These are phyloP conservation scores for Illadopsis cleaveri DNA, from an alignment of 2,113 vertebrate species.

Conservation along the genomic window DNA sequence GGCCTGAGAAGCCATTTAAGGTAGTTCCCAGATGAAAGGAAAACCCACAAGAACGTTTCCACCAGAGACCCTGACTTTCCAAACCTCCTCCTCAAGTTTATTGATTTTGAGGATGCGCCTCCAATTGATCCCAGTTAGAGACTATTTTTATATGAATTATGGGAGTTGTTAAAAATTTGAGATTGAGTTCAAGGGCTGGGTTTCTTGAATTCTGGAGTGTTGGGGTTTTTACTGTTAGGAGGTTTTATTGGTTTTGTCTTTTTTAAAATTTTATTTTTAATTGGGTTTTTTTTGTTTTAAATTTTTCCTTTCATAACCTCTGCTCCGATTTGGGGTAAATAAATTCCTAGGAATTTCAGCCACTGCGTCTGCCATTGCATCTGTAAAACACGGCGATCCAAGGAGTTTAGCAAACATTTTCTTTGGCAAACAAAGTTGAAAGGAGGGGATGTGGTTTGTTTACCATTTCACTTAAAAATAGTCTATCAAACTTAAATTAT, in stretches of 20 bases:
- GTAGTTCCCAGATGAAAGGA: conserved; percentile 2
- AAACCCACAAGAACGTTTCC: background rate
- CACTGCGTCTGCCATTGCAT: background rate
- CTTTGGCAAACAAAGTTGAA: background rate
- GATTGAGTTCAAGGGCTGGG: background rate
- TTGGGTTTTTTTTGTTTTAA: background rate
- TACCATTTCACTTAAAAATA: background rate
- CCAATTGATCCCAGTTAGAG: background rate
- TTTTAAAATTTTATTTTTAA: background rate
- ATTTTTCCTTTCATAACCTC: background rate
- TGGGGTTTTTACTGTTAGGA: rapidly evolving
- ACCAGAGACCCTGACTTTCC: background rate
- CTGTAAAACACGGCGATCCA: background rate
- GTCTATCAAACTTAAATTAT: background rate
- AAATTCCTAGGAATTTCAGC: background rate
- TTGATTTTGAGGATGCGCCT: background rate
- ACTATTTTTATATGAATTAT: background rate
- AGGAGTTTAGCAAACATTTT: conserved; percentile 10
- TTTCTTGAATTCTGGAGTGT: background rate
- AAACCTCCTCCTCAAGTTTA: background rate
- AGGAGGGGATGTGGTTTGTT: background rate
- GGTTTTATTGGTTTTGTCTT: background rate
- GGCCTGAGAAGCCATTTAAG: background rate
- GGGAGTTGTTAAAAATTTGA: background rate
- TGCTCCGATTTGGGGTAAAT: background rate